Percentiles rank a stretch among this genome's conserved stretches.
These are phyloP conservation scores for Euphydryas editha DNA, from an alignment of 2,888 invertebrate species.

Conservation along the genomic window DNA sequence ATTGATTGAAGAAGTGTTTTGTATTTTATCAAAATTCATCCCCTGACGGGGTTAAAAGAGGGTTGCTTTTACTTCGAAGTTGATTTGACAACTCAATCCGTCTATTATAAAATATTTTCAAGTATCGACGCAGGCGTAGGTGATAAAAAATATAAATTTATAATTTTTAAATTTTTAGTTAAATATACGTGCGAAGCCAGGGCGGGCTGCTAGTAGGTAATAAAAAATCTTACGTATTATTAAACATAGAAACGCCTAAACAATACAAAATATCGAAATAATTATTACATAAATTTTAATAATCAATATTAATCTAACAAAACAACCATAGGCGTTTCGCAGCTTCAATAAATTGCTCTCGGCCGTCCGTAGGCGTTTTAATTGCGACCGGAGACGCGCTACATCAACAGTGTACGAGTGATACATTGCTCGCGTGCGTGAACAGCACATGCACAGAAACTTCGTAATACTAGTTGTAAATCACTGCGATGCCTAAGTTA, in stretches of 20 bases:
- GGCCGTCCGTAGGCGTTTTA: conserved; percentile 36
- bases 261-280: neutral
- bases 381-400: conserved; percentile 16
- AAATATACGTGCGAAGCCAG: no score
- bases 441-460: conserved; percentile 1
- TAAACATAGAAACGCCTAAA: neutral
- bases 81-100: no score
- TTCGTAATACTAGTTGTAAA: neutral
- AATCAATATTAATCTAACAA: conserved; percentile 3
- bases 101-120: no score
- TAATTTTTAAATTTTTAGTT: no score
- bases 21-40: no score
- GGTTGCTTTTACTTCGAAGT: no score
- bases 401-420: conserved; percentile 9
- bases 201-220: no score
- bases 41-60: no score
- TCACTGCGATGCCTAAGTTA: neutral
- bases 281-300: conserved; percentile 3
- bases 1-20: no score
- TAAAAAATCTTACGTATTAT: no score
- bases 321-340: conserved; percentile 12
- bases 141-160: no score
- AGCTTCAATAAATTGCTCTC: conserved; percentile 35
- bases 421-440: conserved; percentile 8
- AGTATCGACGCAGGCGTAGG: no score